Evolutionary conservation across 2,113 vertebrate species (phyloP), one percentile per base, ranked within the genome.

Genomic region (Pluvialis apricaria): DNA sequence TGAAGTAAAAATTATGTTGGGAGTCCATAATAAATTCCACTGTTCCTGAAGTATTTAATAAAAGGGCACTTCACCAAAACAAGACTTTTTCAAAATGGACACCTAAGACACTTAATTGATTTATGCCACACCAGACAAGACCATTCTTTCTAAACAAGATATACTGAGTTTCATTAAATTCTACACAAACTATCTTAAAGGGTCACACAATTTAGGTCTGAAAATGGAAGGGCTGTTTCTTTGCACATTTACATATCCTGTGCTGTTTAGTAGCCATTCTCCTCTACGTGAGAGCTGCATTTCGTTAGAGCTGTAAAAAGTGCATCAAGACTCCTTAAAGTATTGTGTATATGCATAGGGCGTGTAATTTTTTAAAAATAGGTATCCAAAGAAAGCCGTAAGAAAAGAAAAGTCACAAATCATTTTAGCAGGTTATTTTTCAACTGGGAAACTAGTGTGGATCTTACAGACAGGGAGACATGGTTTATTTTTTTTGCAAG

Each of bases 21-120:
- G 98, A 97, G n/a, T 99, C 99, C 99, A 99, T 99, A 87, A 99
- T 99, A 80, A 99, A 99, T 97, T 99, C 99, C 19, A 99, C 99
- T 0, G 99, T 99, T 82, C 99, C 99, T 99, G 90, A 88, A 95
- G 90, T 16, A 85, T 68, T 94, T 86, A 92, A 89, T 9, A 76
- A 15, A 61, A 64, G 38, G 52, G 83, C 5, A 66, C 18, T 83
- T 94, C 61, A 90, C 8, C 62, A 81, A 77, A 78, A 66, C 20
- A 58, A 60, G 31, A 42, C 11, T 47, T 73, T 75, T 81, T 70
- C 34, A 65, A 40, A 81, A 90, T 9, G 36, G 57, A 85, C 24
- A 65, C 6, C 34, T 34, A 69, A 76, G 47, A 72, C 44, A 45
- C 42, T 42, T 42, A 80, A 6, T 64, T 58, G 6, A 94, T 31